Evolutionary conservation across 2,888 invertebrate species (phyloP).

Genomic region (Acleris cristana): DNA sequence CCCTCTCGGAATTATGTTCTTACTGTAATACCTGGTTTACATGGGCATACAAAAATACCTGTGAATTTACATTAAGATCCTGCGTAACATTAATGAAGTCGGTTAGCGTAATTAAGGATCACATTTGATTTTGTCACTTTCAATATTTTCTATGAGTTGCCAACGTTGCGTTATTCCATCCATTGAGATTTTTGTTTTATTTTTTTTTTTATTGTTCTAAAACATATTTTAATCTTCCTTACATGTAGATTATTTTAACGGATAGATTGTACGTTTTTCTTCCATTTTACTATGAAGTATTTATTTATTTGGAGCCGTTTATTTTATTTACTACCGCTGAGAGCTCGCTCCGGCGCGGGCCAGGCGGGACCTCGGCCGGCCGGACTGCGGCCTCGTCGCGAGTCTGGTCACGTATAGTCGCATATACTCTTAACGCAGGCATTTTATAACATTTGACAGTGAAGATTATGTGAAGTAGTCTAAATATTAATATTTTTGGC

Average conservation of each 20-base stretch:
- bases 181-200: slow-evolving; percentile 12
- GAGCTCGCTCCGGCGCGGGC: no score
- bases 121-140: slow-evolving; percentile 55
- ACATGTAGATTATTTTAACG: not conserved
- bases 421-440: slow-evolving; percentile 47
- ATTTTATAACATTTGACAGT: slow-evolving; percentile 64
- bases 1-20: slow-evolving; percentile 29
- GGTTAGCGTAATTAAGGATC: slow-evolving; percentile 59
- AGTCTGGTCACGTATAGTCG: no score
- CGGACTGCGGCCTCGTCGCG: no score
- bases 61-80: slow-evolving; percentile 51
- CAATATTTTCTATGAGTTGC: slow-evolving; percentile 7
- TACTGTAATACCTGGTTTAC: slow-evolving; percentile 29
- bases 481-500: slow-evolving; percentile 80
- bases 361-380: no score
- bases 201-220: slow-evolving; percentile 5
- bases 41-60: slow-evolving; percentile 48
- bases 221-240: not conserved
- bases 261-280: slow-evolving; percentile 3
- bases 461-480: slow-evolving; percentile 72
- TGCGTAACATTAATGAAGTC: slow-evolving; percentile 49
- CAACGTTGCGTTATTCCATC: slow-evolving; percentile 18
- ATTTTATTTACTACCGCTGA: no score
- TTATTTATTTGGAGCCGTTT: not conserved
- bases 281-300: slow-evolving; percentile 6